Evolutionary conservation across 1,140 invertebrate species (phyloP), one percentile per base, ranked within the genome.

Genomic region (Triops cancriformis): DNA sequence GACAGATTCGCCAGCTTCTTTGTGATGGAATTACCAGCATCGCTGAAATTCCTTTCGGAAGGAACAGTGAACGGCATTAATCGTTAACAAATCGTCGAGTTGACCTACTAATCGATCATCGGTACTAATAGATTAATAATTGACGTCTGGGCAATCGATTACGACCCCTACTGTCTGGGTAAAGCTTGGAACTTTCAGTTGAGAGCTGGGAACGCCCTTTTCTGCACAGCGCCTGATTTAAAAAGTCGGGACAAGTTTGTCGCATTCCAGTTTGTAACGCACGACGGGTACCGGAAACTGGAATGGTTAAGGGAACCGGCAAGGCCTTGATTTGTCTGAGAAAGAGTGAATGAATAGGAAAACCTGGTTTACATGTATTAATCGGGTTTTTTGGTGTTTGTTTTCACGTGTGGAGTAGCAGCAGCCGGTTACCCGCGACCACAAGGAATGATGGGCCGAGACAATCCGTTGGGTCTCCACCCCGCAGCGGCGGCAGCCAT

Each of bases 401-500:
- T 83, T 78, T 81, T 81, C 80, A 81, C 81, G 31, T 37, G n/a
- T 37, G 31, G 31, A 86, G 87, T 87, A 80, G 87, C 88, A 41
- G 85, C 87, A 31, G 86, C 86, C 75, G 89, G 89, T 80, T 91
- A 90, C 82, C 89, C 88, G 79, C 85, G 89, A 81, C 82, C 77
- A 81, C 87, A 88, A 77, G 83, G 89, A 78, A 88, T 89, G 82
- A 87, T 87, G 9, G 85, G 84, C 28, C 85, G 88, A 37, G 90
- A 91, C 82, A 88, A 87, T 26, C 77, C 80, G 37, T 81, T 90
- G n/a, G 84, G 82, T 64, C 80, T 83, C 74, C 85, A 91, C 83
- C 90, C 92, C 82, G 89, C 90, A 1, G 91, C 94, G 82, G 86
- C 92, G 82, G 89, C 90, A 1, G 91, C 94, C 82, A 86, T 95